phyloP scores from a whole-genome alignment of 1,140 invertebrate species.

The Cherax destructor region DNA sequence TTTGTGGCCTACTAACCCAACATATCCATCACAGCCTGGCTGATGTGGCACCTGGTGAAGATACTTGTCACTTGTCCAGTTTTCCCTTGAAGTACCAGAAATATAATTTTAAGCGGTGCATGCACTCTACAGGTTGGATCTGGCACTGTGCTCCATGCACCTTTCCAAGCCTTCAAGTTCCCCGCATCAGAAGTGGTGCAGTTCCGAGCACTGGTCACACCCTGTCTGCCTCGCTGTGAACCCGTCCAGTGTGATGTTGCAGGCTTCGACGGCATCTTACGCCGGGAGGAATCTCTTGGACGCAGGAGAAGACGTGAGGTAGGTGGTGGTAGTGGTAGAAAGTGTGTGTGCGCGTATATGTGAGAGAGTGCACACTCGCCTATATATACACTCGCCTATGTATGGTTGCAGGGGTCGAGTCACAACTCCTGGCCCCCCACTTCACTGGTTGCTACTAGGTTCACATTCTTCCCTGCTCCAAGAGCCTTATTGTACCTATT shows the following conservation, averaged over 20 bases:
- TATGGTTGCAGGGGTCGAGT: no score
- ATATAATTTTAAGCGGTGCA: no score
- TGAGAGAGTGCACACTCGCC: neutral
- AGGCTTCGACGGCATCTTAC: conserved; percentile 86
- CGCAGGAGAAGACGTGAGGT: conserved; percentile 80
- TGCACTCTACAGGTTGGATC: conserved; percentile 43
- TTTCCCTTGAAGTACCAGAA: no score
- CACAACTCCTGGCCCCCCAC: no score
- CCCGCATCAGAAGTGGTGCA: conserved; percentile 95
- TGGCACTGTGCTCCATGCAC: conserved; percentile 87
- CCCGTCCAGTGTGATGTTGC: conserved; percentile 90
- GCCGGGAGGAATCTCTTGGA: conserved; percentile 88
- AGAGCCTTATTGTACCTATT: no score
- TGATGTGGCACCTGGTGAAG: no score
- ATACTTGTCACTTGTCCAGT: no score
- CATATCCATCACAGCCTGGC: no score
- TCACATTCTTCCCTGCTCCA: no score
- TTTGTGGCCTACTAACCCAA: no score
- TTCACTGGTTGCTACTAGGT: no score
- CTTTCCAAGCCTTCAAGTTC: conserved; percentile 97
- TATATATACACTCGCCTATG: no score
- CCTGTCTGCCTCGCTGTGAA: conserved; percentile 93
- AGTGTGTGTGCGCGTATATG: neutral
- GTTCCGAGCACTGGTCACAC: conserved; percentile 94
- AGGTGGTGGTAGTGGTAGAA: neutral